Evolutionary conservation across 1,140 invertebrate species (phyloP), one percentile per base, ranked within the genome.

Genomic region (Hermatobates lingyangjiaoensis): DNA sequence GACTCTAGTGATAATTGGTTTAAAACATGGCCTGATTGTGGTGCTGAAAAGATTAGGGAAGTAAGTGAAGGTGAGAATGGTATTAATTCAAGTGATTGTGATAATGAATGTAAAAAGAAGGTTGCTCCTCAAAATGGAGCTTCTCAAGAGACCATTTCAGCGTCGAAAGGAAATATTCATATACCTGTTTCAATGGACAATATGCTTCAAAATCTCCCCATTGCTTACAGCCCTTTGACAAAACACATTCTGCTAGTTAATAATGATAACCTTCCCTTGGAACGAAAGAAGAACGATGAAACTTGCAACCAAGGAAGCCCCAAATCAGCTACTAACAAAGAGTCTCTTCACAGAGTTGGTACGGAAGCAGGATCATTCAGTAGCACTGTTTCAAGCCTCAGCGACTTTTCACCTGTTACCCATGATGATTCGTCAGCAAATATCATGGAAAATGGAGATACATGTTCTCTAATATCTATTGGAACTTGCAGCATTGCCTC

Each of bases 341-440:
- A 14, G 24, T 42, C 42, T 48, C 28, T 55, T 15, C 18, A 28
- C 45, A 45, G 53, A 34, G 20, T 51, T 15, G 45, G 47, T 44
- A 65, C 64, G 20, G 69, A 69, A 58, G 64, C 63, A 40, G 66
- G 68, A 58, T 68, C 67, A 5, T 64, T 64, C 56, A 69, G 68
- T 27, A 72, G 60, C 50, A 59, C 57, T 26, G 58, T 59, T 23
- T 61, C 60, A 45, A 61, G 60, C 56, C 56, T 61, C 23, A 61
- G 59, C 54, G 58, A 61, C 48, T 42, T 45, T 23, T 61, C 59
- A 27, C 59, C 58, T 34, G 57, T 55, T 30, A 56, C 48, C 27
- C 54, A 53, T 54, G 58, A 56, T 46, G 57, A 60, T 49, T 48
- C 45, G 34, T 42, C 48, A 23, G 54, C 56, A 46, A 55, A 50